Evolutionary conservation across 2,113 vertebrate genomes (phyloP), one percentile per base, ranked within the genome.

Genomic region (Gnathonemus longibarbis): DNA sequence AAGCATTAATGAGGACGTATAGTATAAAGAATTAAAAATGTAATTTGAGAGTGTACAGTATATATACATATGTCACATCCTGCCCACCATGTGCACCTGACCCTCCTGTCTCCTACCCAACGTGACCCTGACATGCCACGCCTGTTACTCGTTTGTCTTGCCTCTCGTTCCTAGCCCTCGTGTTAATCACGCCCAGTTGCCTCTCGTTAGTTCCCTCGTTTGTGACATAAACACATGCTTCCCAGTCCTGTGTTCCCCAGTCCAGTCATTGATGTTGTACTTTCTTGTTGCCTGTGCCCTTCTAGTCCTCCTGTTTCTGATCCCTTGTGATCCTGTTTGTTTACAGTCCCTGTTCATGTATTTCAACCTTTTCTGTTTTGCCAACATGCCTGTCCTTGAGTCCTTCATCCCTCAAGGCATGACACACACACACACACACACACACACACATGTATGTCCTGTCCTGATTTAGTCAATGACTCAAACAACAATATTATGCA

Each of bases 401-500:
- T n/a, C 56, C 7, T 58, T n/a, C 56, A n/a, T 58, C 7, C 21
- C 56, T 8, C 21, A 58, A 58, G 56, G 21, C 56, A 58, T 58
- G 19, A 24, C 19, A 56, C 53, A 56, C 53, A 56, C 13, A 39
- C 39, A 39, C 39, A 39, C 39, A 39, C 35, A 35, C 39, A 42
- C 39, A 39, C 39, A 39, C 53, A 58, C 56, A 24, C 21, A 85
- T 11, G 19, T 17, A 31, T 10, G 5, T 52, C 45, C 83, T 46
- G 27, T 52, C 88, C n/a, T 89, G 45, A 24, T 31, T 88, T 35
- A 83, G 90, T 87, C 46, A 92, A 88, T 92, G 83, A 87, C 39
- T 80, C 19, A 86, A 42, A 89, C n/a, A 11, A 13, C 50, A 45
- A 66, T 83, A 58, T 84, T 46, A 93, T 94, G 92, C 91, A 88